Base-by-base conservation (phyloP, 2,888 invertebrate genomes). In the Disparrhopalites patrizii region DNA sequence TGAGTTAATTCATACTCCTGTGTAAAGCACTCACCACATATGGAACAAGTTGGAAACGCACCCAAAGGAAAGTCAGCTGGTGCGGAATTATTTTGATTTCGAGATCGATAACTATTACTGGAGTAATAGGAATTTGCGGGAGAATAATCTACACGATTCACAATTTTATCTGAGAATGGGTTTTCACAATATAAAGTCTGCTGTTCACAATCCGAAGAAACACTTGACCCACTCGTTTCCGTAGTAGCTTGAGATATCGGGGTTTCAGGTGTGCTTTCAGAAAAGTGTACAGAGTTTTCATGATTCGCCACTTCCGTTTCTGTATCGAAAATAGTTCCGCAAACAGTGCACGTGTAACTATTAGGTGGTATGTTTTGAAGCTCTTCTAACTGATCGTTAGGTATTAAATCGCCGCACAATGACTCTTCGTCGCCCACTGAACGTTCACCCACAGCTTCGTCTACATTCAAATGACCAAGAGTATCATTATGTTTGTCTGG, bases 21-120 rank as follows among this genome's bases (percentile, higher is more conserved):
- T 20, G 55, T 13, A 20, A 62, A 36, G 25, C 54, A 54, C 23
- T 62, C 54, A 5, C 54, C 62, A 55, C 62, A 62, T 18, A 62
- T 43, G 18, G 5, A 10, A 40, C 62, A 62, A 40, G 25, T 20
- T 28, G 27, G 62, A 38, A 55, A 62, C 20, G 27, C 31, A 13
- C 18, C 30, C 7, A 62, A 36, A 20, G 52, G 52, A 18, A 52
- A 52, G 15, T 62, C 54, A 8, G 23, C 28, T 13, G 54, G 28
- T 13, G 27, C 38, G 13, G 13, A 13, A 1, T n/a, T 15, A 31
- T 23, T 20, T 15, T 20, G 18, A n/a, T 3, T 15, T n/a, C 8
- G 13, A 15, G 10, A 8, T 10, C 15, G 13, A 4, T 20, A 5
- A n/a, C 5, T 20, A n/a, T 20, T n/a, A 18, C 20, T 43, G 20